Base-by-base conservation (phyloP, 2,888 invertebrate species). In the Amiota communis region DNA sequence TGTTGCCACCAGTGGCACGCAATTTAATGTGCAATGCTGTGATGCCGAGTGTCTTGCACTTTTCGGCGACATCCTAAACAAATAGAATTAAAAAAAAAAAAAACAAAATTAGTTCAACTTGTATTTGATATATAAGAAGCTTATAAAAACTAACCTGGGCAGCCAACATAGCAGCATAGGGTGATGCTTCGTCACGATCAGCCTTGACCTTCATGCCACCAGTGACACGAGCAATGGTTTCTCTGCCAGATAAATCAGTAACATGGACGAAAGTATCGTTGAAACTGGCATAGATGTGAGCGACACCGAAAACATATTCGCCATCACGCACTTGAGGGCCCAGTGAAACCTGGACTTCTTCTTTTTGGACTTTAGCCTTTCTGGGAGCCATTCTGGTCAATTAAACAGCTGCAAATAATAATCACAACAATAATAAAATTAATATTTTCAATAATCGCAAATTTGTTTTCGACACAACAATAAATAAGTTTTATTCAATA, bases 261-360 rank as follows among this genome's bases (percentile, higher is more conserved):
- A 99, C 98, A 92, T 99, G 99, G 67, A 99, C 99, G 90, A 99
- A 99, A 71, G 99, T 99, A 90, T 99, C 99, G 89, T 99, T 99
- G 93, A 99, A 99, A 84, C 98, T 98, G 81, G 99, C 99, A 89
- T 97, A 99, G 88, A 99, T 99, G 91, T 99, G 99, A 77, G 99
- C 99, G 20, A 99, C 99, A 74, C 99, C 99, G 89, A 99, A 99
- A 74, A 99, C 98, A 84, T 95, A 95, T 92, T 99, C 99, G 78
- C 99, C 99, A 89, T 98, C 98, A 82, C 97, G 94, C 68, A 98
- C 97, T 91, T 98, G 98, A 71, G 98, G 98, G 79, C 98, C 98
- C 77, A 98, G 93, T 49, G 96, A 96, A 71, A 98, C 96, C 90
- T 98, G 98, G 78, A 97, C 98, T 91, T 98, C 98, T 90, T 98